Base-by-base conservation (phyloP, 2,797 vertebrate species). In the Siniperca obscura region DNA sequence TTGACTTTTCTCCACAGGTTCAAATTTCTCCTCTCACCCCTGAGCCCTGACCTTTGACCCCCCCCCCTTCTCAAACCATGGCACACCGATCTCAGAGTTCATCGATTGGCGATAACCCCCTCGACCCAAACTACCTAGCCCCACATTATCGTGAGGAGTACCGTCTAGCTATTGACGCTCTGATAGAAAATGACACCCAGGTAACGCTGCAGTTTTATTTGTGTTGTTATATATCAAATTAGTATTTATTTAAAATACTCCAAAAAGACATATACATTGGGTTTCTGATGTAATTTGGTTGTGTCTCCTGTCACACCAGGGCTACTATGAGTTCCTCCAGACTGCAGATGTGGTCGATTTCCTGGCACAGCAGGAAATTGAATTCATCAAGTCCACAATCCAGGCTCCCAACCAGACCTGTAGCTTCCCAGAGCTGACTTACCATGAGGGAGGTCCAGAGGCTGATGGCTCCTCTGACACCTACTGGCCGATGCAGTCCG, bases 121-220 rank as follows among this genome's bases (percentile, higher is more conserved):
- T 97, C 0, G 97, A 99, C 73, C 97, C 98, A 1, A 98, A 98
- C 91, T 98, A 98, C 88, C 95, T 99, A 30, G 95, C 97, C 0
- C 98, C 98, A 0, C 98, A 99, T 91, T 99, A 99, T 90, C 96
- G 97, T 30, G 98, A 99, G 85, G 98, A 99, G 74, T 99, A 99
- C 83, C 98, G 98, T n/a, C 90, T 99, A 44, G 98, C 98, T 0
- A 96, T 99, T 79, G 98, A 99, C 6, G 96, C 96, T 1, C 95
- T 99, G 52, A 96, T 97, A 0, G 98, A 99, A 89, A 95, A 96
- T 0, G 98, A 97, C 5, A 73, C 90, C 3, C 95, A 91, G 92
- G 95, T 95, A 93, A 80, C 2, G 6, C 27, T 55, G 11, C 36
- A 40, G 6, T 27, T 74, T 52, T 19, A 17, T 3, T n/a, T 11